Percentiles rank a stretch among this genome's conserved stretches.
These are phyloP conservation scores for Porites evermanni DNA, from an alignment of 92 coral and sea anemone species.

Conservation along the genomic window DNA sequence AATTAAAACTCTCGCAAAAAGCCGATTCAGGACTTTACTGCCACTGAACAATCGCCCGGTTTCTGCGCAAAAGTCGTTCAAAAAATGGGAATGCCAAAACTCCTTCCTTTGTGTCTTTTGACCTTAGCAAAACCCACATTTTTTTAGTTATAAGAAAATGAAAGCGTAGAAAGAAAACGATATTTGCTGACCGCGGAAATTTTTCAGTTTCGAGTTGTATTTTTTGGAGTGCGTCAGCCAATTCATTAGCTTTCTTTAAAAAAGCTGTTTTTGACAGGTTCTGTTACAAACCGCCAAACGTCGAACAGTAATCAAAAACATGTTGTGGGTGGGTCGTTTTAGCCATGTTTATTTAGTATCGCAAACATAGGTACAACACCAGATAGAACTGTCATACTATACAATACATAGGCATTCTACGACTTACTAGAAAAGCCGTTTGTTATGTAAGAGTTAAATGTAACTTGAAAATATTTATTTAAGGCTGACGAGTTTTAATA, in stretches of 20 bases:
- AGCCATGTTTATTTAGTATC: constrained; percentile 27
- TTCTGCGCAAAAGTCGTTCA: too few relatives aligned
- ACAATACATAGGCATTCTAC: background rate
- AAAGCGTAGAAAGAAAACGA: too few relatives aligned
- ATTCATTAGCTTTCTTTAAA: constrained; percentile 12
- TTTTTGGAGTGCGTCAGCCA: background rate
- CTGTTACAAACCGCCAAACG: constrained; percentile 1
- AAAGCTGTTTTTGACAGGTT: constrained; percentile 16
- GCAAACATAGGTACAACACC: constrained; percentile 6
- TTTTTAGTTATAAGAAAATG: too few relatives aligned
- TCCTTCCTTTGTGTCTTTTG: too few relatives aligned
- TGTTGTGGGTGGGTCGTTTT: constrained; percentile 13
- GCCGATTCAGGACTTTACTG: too few relatives aligned
- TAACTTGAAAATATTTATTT: background rate
- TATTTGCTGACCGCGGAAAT: too few relatives aligned
- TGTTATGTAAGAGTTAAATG: background rate
- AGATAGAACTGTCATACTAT: background rate
- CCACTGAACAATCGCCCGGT: too few relatives aligned
- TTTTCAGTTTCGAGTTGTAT: too few relatives aligned
- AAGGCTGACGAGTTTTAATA: background rate
- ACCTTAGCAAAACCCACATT: too few relatives aligned
- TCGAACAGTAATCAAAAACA: constrained; percentile 14
- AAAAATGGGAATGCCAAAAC: too few relatives aligned
- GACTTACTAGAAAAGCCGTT: background rate
- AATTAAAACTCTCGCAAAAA: too few relatives aligned